Conservation (phyloP, 2,113 vertebrate genomes). For the Lates calcarifer region DNA sequence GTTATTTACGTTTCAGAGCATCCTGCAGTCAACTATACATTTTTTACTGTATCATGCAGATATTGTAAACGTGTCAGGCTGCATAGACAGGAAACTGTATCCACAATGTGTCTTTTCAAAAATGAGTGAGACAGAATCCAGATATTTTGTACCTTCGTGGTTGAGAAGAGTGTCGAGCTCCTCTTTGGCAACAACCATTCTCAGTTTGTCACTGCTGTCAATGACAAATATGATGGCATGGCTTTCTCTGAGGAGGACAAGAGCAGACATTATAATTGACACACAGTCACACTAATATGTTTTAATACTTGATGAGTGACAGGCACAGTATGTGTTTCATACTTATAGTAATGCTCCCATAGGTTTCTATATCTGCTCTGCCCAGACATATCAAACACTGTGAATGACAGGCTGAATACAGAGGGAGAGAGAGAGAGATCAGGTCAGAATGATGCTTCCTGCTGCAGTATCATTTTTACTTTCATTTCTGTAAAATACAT, state of each 20-base stretch:
- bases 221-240: slow-evolving; percentile 99
- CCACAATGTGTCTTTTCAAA: not conserved
- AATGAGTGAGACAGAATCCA: not conserved
- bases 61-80: too few relatives aligned
- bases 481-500: not conserved
- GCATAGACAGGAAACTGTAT: not conserved
- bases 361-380: slow-evolving; percentile 97
- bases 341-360: slow-evolving; percentile 99
- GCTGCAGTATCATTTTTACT: not conserved
- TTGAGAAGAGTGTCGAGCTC: slow-evolving; percentile 95
- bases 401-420: slow-evolving; percentile 92
- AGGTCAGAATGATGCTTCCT: not conserved
- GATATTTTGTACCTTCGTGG: slow-evolving; percentile 89
- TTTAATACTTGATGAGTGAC: not conserved
- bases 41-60: not conserved
- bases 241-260: slow-evolving; percentile 88
- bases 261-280: not conserved
- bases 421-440: not conserved
- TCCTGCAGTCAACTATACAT: too few relatives aligned
- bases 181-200: slow-evolving; percentile 99
- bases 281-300: not conserved
- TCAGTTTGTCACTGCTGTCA: slow-evolving; percentile 95
- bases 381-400: slow-evolving; percentile 99
- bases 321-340: slow-evolving; percentile 61
- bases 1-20: too few relatives aligned